Conservation (phyloP, 2,888 invertebrate species). For the Pemphredon lugubris region DNA sequence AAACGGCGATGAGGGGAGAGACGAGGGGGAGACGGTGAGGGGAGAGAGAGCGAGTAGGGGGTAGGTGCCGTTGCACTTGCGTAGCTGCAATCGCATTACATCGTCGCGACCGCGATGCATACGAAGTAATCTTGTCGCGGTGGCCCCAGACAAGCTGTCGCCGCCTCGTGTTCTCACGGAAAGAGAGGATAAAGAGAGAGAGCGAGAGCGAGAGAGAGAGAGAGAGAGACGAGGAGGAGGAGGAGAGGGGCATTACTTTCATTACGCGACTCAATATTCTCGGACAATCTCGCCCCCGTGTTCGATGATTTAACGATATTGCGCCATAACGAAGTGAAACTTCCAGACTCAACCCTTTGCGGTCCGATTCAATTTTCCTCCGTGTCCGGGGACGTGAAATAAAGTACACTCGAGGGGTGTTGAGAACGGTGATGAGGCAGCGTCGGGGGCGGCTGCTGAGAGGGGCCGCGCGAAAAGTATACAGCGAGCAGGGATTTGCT, state of each 20-base stretch:
- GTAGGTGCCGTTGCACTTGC: constrained; percentile 47
- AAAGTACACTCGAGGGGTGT: neutral
- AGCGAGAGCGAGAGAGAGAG: too few species aligned
- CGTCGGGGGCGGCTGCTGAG: too few species aligned
- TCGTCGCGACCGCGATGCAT: constrained; percentile 65
- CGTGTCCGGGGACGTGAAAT: neutral
- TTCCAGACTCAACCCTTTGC: neutral
- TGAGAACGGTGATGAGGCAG: too few species aligned
- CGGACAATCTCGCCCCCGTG: neutral
- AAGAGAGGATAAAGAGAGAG: constrained; percentile 11
- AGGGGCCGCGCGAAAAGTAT: neutral
- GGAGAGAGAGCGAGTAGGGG: neutral
- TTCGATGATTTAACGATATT: constrained; percentile 15
- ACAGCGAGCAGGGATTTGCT: neutral
- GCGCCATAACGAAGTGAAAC: neutral
- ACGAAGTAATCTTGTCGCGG: constrained; percentile 66
- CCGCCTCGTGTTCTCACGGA: constrained; percentile 53
- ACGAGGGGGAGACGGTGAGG: neutral
- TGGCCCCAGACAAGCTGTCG: constrained; percentile 62
- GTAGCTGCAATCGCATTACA: constrained; percentile 61
- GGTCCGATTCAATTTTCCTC: neutral
- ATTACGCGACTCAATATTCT: constrained; percentile 24
- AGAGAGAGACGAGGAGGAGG: constrained; percentile 2
- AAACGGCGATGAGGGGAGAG: constrained; percentile 1
- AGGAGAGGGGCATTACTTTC: constrained; percentile 12